A percentile compares a stretch with the other conserved stretches of the same genome.
These are phyloP conservation scores for Polyodon spathula DNA, from an alignment of 2,113 vertebrate species.

Conservation along the genomic window DNA sequence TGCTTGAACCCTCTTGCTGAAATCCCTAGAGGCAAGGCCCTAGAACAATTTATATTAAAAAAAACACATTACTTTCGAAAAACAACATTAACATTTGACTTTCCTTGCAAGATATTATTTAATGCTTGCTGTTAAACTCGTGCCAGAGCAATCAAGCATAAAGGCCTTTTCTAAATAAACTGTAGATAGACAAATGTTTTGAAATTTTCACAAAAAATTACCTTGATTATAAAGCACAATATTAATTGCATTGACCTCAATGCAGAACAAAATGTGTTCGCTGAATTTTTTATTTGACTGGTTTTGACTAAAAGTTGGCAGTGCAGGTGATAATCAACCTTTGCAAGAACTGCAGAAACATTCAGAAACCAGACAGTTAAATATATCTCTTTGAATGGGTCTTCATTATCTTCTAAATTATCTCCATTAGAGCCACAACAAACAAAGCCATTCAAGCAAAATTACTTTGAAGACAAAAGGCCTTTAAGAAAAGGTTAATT, in stretches of 20 bases:
- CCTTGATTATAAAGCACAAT: neutral
- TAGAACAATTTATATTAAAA: too few relatives aligned
- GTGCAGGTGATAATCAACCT: slow-evolving; percentile 4
- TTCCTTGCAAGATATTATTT: too few relatives aligned
- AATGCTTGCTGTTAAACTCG: too few relatives aligned
- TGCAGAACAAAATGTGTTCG: neutral
- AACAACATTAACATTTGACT: too few relatives aligned
- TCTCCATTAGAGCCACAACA: slow-evolving; percentile 9
- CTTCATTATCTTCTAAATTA: neutral
- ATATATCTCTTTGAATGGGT: neutral
- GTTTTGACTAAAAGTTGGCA: neutral
- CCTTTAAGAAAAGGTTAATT: slow-evolving; percentile 1
- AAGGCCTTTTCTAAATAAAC: too few relatives aligned
- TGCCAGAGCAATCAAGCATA: neutral
- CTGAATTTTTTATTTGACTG: slow-evolving; percentile 1
- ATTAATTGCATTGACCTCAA: neutral
- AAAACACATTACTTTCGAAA: too few relatives aligned
- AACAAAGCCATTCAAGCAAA: slow-evolving; percentile 11
- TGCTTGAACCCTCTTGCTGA: too few relatives aligned
- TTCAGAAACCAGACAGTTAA: neutral
- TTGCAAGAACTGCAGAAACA: neutral
- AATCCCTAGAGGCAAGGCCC: too few relatives aligned
- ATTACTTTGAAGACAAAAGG: slow-evolving; percentile 11
- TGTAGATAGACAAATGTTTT: too few relatives aligned
- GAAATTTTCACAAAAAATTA: neutral